These are phyloP conservation scores for human DNA, from an alignment of 2,113 vertebrate species.

Conservation along the genomic window GRCh38 chr4:61710001-61710500, in stretches of 20 bases:
- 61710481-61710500: neutral
- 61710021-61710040: neutral
- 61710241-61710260: neutral
- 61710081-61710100: neutral
- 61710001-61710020: neutral
- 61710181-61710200: neutral
- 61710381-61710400: neutral
- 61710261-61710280: neutral
- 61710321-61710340: neutral
- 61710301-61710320: neutral
- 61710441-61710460: neutral
- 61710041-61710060: neutral
- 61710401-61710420: too few species aligned
- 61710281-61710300: neutral
- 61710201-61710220: neutral
- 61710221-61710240: neutral
- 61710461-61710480: neutral
- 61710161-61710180: neutral
- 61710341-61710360: neutral
- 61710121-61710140: neutral
- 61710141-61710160: neutral
- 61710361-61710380: neutral
- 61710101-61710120: neutral
- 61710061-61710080: neutral
- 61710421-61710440: accelerated